These are phyloP conservation scores for Eupithecia insigniata DNA, from an alignment of 2,888 invertebrate species.

Conservation along the genomic window DNA sequence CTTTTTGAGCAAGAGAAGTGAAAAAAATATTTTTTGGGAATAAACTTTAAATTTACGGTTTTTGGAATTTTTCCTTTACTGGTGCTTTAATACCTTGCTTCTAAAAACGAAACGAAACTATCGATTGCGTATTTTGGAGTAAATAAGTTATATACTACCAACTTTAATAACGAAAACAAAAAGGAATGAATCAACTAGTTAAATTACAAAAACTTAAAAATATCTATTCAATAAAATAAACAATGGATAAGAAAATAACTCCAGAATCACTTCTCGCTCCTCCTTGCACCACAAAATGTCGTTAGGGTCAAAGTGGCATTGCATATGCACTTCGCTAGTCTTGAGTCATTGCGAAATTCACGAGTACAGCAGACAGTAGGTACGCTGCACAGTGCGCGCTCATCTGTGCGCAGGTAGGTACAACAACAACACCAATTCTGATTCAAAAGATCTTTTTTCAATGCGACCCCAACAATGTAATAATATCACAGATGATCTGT, in stretches of 20 bases:
- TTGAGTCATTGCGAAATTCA: not conserved
- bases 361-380: not conserved
- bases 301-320: not conserved
- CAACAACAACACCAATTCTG: conserved; percentile 47
- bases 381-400: conserved; percentile 49
- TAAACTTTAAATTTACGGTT: no score
- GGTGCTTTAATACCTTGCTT: no score
- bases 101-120: no score
- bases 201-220: not conserved
- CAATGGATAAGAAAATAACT: not conserved
- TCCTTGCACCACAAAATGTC: not conserved
- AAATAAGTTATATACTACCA: no score
- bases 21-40: no score
- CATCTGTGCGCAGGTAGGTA: conserved; percentile 43
- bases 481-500: not conserved
- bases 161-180: not conserved
- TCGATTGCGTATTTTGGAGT: no score
- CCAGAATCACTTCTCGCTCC: not conserved
- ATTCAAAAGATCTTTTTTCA: conserved; percentile 35
- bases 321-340: not conserved
- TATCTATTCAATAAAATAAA: not conserved
- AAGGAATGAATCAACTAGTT: not conserved
- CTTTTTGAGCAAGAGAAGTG: no score
- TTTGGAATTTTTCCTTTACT: no score
- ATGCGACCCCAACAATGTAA: conserved; percentile 43